Evolutionary conservation across 2,113 vertebrate species (phyloP).

Genomic region (Callopanchax toddi): DNA sequence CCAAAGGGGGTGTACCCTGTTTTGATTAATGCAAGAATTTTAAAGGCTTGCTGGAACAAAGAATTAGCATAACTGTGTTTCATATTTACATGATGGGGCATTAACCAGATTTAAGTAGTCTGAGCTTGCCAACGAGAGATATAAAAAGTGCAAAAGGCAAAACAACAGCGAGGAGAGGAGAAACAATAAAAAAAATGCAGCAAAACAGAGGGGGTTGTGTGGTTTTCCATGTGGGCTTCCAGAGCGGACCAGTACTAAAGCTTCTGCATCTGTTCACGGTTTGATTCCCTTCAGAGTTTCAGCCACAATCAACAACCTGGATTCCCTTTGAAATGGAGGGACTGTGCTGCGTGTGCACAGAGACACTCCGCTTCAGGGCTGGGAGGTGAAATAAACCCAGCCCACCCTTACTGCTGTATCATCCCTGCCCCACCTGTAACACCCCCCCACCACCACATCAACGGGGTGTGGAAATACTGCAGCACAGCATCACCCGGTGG

Average conservation of each 20-base stretch:
- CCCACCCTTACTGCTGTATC: conserved; percentile 22
- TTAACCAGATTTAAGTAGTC: conserved; percentile 38
- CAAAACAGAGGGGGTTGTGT: conserved; percentile 7
- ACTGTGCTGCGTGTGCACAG: conserved; percentile 3
- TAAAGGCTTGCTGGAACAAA: conserved; percentile 32
- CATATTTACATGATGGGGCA: conserved; percentile 45
- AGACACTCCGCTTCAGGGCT: conserved; percentile 2
- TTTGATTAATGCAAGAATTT: conserved; percentile 26
- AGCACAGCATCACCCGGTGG: conserved; percentile 70
- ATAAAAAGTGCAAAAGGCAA: conserved; percentile 6
- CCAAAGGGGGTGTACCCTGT: conserved; percentile 7
- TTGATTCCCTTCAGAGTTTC: conserved; percentile 17
- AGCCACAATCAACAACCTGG: conserved; percentile 40
- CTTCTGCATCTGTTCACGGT: conserved; percentile 55
- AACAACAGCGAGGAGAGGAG: conserved; percentile 14
- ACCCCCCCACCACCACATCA: conserved; percentile 46
- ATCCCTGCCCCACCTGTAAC: conserved; percentile 59
- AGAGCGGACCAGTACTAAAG: conserved; percentile 27
- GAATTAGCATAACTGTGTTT: conserved; percentile 35
- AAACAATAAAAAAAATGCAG: conserved; percentile 15
- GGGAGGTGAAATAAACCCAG: conserved; percentile 21
- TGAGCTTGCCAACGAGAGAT: conserved; percentile 22
- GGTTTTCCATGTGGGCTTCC: conserved; percentile 34
- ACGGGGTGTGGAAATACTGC: conserved; percentile 63
- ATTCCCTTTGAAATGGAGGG: conserved; percentile 19